Conservation (phyloP, 2,113 vertebrate species). For the Gallinago paraguaiae region DNA sequence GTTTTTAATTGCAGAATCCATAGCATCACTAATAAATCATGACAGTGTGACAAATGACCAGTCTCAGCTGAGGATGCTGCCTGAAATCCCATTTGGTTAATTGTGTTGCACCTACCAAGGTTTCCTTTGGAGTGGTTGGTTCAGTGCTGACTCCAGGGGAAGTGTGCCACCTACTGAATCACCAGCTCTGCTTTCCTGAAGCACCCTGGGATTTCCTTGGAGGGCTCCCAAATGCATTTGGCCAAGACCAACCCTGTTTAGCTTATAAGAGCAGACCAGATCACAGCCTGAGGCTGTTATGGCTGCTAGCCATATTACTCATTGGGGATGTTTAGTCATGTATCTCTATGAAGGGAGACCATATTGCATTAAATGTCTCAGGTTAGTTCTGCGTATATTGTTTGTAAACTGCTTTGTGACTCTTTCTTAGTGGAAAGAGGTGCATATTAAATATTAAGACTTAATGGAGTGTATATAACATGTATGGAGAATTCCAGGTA, state of each 20-base stretch:
- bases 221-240: constrained; percentile 54
- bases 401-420: constrained; percentile 42
- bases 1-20: constrained; percentile 8
- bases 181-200: constrained; percentile 65
- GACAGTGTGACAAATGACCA: constrained; percentile 20
- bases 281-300: constrained; percentile 68
- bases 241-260: constrained; percentile 50
- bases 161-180: constrained; percentile 67
- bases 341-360: constrained; percentile 67
- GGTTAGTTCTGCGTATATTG: constrained; percentile 54
- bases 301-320: constrained; percentile 73
- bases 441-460: constrained; percentile 19
- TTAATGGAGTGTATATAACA: constrained; percentile 8
- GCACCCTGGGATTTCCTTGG: constrained; percentile 69
- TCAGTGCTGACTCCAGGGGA: constrained; percentile 43
- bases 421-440: constrained; percentile 9
- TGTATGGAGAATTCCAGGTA: constrained; percentile 1
- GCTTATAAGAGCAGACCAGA: constrained; percentile 65
- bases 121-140: neutral
- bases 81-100: constrained; percentile 32
- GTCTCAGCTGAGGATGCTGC: neutral
- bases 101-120: constrained; percentile 21
- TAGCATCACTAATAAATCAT: constrained; percentile 8
- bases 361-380: constrained; percentile 59
- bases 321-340: constrained; percentile 78